Base-by-base conservation (phyloP, 2,113 vertebrate species). In the Triplophysa rosa region DNA sequence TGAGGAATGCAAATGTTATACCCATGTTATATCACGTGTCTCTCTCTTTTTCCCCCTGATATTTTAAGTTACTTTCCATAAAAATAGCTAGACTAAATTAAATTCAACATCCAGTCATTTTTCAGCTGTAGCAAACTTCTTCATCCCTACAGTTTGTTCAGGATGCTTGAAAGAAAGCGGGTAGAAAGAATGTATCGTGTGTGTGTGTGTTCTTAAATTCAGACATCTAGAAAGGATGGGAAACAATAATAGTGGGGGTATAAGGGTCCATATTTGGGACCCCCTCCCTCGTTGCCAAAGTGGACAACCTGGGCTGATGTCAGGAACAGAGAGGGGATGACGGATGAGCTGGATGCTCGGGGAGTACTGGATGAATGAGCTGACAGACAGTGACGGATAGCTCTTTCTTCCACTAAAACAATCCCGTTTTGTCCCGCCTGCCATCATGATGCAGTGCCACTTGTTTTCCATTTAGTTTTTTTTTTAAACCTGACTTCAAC, bases 361-460 rank as follows among this genome's bases (percentile, higher is more conserved):
- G 95, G 93, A 95, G 91, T 91, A 91, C 93, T 94, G 93, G 95
- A 95, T 96, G 96, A 98, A 98, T 97, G 95, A 97, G 95, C 92
- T 95, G 90, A 94, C 94, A 93, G 94, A 95, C 95, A 93, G 93
- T 97, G 96, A 97, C 95, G 90, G 96, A 97, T 97, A 95, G 92
- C 93, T 94, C 96, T 95, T 93, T 97, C 94, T 95, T 91, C 93
- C 91, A 90, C 89, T 91, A 90, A 94, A 92, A 93, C 94, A 95
- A 94, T 93, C 91, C 89, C 89, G 94, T 96, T 97, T 98, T 98
- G 95, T 98, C 92, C 91, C 89, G 94, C 90, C 96, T 98, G 97
- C 96, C 96, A 95, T 92, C 93, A 98, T 97, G 96, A 98, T 98
- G 95, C 96, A 98, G 95, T 97, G 92, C 96, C 95, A 93, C 95